Evolutionary conservation across 2,113 vertebrate genomes (phyloP).

Genomic region (Morone saxatilis): DNA sequence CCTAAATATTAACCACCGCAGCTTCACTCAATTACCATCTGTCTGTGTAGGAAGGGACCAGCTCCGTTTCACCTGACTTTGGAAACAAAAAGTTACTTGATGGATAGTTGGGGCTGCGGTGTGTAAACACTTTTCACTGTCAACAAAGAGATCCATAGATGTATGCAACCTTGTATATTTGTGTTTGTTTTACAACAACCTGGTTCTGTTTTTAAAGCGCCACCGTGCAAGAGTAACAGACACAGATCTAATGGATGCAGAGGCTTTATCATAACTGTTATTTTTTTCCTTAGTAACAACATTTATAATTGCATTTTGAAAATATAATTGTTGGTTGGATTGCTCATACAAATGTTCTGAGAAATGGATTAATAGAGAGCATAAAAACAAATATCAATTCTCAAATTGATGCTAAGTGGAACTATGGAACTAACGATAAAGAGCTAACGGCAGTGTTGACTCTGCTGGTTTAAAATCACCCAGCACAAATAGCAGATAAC

Average conservation of each 20-base stretch:
- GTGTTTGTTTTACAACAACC: neutral
- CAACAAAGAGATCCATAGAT: neutral
- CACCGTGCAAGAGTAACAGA: neutral
- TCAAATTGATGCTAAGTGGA: neutral
- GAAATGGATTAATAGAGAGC: neutral
- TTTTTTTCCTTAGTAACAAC: neutral
- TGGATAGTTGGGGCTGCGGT: neutral
- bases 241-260: neutral
- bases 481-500: neutral
- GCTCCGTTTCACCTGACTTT: conserved; percentile 62
- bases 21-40: conserved; percentile 73
- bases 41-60: conserved; percentile 46
- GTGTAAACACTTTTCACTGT: conserved; percentile 20
- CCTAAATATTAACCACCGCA: conserved; percentile 69
- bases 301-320: neutral
- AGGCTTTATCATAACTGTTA: neutral
- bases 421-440: too few relatives aligned
- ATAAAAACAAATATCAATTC: neutral
- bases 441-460: neutral
- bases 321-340: neutral
- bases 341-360: neutral
- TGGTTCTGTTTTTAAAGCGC: neutral
- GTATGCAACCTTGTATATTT: neutral
- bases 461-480: neutral
- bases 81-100: conserved; percentile 49